These are phyloP conservation scores for Anagrus nilaparvatae DNA, from an alignment of 1,140 invertebrate genomes.

Conservation along the genomic window DNA sequence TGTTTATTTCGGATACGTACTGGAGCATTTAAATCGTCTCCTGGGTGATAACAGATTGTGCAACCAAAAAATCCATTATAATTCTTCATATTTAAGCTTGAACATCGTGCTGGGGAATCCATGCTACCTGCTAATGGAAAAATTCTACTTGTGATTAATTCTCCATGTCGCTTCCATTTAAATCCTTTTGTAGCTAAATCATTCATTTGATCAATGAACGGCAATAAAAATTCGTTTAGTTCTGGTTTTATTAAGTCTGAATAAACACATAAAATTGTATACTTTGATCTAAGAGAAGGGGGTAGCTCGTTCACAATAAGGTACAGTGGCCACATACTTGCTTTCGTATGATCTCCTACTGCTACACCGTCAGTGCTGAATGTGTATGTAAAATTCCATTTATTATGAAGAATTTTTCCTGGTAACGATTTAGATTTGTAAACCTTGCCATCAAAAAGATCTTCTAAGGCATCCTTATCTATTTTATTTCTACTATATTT, in stretches of 20 bases:
- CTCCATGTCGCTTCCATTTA: not conserved
- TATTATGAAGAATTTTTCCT: constrained; percentile 1
- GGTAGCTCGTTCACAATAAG: constrained; percentile 4
- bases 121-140: constrained; percentile 5
- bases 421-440: not conserved
- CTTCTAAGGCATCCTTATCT: constrained; percentile 7
- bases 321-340: not conserved
- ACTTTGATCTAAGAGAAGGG: constrained; percentile 2
- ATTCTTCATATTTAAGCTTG: constrained; percentile 14
- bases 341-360: not conserved
- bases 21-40: no score
- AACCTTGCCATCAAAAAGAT: constrained; percentile 12
- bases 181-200: not conserved
- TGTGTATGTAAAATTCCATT: no score
- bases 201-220: constrained; percentile 6
- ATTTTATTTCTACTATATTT: not conserved
- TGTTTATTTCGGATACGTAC: no score
- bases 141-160: not conserved
- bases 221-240: constrained; percentile 2
- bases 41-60: constrained; percentile 18
- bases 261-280: constrained; percentile 9
- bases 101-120: constrained; percentile 10
- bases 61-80: constrained; percentile 15
- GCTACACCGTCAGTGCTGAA: not conserved
- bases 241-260: constrained; percentile 4